Evolutionary conservation across 2,888 invertebrate species (phyloP).

Genomic region (Abscondita cerata): DNA sequence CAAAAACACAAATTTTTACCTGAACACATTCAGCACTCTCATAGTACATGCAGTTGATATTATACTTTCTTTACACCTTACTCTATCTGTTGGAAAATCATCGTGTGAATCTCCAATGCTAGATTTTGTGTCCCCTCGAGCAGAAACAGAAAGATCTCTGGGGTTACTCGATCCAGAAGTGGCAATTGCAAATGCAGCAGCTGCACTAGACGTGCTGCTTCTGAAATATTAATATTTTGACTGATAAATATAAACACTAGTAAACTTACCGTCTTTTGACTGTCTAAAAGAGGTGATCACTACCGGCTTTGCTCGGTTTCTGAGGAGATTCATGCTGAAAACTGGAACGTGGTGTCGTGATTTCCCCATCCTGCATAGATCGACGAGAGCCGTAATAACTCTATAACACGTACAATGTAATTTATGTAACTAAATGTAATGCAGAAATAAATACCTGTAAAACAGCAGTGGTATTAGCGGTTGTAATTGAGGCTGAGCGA

Average conservation of each 20-base stretch:
- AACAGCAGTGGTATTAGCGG: constrained; percentile 48
- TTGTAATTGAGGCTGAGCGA: constrained; percentile 54
- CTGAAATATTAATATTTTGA: constrained; percentile 55
- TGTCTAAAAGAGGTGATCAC: constrained; percentile 90
- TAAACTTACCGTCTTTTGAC: constrained; percentile 78
- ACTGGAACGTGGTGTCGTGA: constrained; percentile 65
- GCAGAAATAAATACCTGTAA: constrained; percentile 52
- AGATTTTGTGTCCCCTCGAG: constrained; percentile 48
- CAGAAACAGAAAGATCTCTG: constrained; percentile 65
- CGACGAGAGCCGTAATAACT: constrained; percentile 60
- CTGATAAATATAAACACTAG: not conserved
- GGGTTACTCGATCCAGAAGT: constrained; percentile 88
- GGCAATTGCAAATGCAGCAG: constrained; percentile 90
- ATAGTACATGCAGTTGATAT: constrained; percentile 94
- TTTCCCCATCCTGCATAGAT: constrained; percentile 59
- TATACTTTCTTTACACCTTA: constrained; percentile 72
- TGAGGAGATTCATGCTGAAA: constrained; percentile 67
- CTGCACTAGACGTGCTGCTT: constrained; percentile 86
- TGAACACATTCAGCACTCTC: constrained; percentile 87
- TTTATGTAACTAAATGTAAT: not conserved
- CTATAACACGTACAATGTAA: constrained; percentile 47
- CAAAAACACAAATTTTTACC: constrained; percentile 52
- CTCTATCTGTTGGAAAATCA: constrained; percentile 59
- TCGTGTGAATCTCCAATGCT: constrained; percentile 52
- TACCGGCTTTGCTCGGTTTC: constrained; percentile 79